Base-by-base conservation (phyloP, 2,113 vertebrate species). In the Aleadryas rufinucha region DNA sequence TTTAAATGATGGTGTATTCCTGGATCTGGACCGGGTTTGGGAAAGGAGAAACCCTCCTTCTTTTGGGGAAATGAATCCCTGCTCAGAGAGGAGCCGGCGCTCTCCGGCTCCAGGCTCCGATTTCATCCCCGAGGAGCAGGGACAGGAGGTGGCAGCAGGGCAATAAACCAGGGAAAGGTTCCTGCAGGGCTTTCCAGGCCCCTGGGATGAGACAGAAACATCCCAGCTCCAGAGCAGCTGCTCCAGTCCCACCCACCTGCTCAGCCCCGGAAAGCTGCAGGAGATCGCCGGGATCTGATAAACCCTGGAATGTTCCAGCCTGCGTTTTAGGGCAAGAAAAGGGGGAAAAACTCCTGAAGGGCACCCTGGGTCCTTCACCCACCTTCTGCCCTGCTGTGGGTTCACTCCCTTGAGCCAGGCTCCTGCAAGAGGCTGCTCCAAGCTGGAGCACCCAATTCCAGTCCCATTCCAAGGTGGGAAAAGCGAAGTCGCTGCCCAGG, bases 81-180 rank as follows among this genome's bases (percentile, higher is more conserved):
- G 1, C 56, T 57, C 1, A 0, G 42, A 21, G 69, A 66, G 74
- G 47, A 69, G 13, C n/a, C 0, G 0, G 47, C 0, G 1, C 22
- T 53, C 61, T 69, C 45, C 76, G 37, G 47, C 24, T 71, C 68
- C 75, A 41, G 33, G 53, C 41, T n/a, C 33, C 6, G 16, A 20
- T 69, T 23, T 61, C 16, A 53, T 52, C 20, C 50, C 4, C 3
- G 3, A 53, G 28, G 16, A 64, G 13, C 3, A 35, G 27, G 35
- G 54, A 61, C 50, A 37, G 45, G 60, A 20, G 16, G 41, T 9
- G 88, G 22, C 45, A 63, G 30, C 0, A 1, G 26, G 77, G 3
- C 23, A 42, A 4, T 24, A 59, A 65, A 83, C 4, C 50, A 42
- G 28, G 66, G 27, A 9, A 28, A 4, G 8, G 11, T 23, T 75